Base-by-base conservation (phyloP, 2,888 invertebrate genomes). In the Hesperia comma region DNA sequence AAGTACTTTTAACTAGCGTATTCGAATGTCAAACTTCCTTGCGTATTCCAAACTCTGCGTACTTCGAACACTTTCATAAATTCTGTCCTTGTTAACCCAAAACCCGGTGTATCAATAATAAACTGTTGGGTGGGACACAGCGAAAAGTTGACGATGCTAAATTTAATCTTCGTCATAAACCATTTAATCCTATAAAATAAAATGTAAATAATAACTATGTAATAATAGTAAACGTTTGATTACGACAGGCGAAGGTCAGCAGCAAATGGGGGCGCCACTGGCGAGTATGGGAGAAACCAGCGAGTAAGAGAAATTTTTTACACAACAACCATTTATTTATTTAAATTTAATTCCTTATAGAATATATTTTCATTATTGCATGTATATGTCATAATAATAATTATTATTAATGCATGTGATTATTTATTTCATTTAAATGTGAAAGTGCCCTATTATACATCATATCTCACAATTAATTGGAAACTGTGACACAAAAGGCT, bases 251-350 rank as follows among this genome's bases (percentile, higher is more conserved):
- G 85, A 93, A 78, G 79, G 83, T 49, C 93, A 93, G 68, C 93
- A 92, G 61, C 94, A 89, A 71, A 91, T 94, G 75, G 88, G 93
- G 69, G 94, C 94, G 71, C 94, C 94, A 21, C 83, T 95, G 61
- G 94, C 94, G 49, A 94, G 94, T 77, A 94, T 94, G 86, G 94
- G 94, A 33, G 94, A 95, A 81, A 94, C 94, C 41, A 93, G 93
- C 93, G 94, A 95, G 95, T 95, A 82, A 94, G 94, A 94, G 67
- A 43, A 51, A 60, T 66, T 40, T 58, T 56, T 33, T 37, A 32
- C 17, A 19, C 7, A 43, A 43, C 6, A 5, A 46, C 46, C 46
- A 46, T 7, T 15, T 43, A 15, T 6, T 43, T 51, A 7, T 51
- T 17, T n/a, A 21, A 0, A 49, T 1, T 17, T 46, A 17, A 49